Evolutionary conservation across 2,113 vertebrate genomes (phyloP).

Genomic region (Actinemys pallida): DNA sequence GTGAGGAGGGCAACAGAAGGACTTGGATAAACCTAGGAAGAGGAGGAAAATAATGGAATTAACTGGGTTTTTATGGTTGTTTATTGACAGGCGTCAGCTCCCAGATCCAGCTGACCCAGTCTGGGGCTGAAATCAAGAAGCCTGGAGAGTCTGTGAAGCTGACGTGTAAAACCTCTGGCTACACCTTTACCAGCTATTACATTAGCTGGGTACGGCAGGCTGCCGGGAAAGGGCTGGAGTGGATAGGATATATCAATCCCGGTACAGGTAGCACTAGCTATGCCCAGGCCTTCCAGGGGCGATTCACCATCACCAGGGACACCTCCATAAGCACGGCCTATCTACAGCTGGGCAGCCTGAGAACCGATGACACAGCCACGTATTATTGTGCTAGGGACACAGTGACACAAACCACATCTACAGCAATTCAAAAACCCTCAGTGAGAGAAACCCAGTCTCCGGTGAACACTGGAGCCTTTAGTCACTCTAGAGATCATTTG

Average conservation of each 20-base stretch:
- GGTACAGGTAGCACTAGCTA: accelerated
- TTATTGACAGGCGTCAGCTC: neutral
- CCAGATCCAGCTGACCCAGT: neutral
- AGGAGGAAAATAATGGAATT: no score
- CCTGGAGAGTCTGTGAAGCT: neutral
- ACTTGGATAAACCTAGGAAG: no score
- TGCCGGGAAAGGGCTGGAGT: neutral
- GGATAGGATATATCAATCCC: neutral
- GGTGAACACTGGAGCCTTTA: no score
- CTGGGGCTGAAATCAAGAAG: neutral
- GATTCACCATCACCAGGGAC: neutral
- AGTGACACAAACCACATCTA: conserved; percentile 1
- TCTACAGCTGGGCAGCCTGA: neutral
- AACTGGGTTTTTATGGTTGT: no score
- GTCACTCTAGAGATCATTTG: no score
- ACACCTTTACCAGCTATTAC: accelerated
- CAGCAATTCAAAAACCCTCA: neutral
- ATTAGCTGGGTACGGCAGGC: accelerated
- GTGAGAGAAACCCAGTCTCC: neutral
- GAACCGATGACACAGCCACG: no score
- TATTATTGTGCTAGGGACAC: neutral
- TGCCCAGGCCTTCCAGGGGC: neutral
- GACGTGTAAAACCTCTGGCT: neutral
- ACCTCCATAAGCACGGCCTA: neutral
- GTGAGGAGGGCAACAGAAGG: no score